phyloP scores from a whole-genome alignment of 2,113 vertebrate genomes.

The Mormyrus iriodes region DNA sequence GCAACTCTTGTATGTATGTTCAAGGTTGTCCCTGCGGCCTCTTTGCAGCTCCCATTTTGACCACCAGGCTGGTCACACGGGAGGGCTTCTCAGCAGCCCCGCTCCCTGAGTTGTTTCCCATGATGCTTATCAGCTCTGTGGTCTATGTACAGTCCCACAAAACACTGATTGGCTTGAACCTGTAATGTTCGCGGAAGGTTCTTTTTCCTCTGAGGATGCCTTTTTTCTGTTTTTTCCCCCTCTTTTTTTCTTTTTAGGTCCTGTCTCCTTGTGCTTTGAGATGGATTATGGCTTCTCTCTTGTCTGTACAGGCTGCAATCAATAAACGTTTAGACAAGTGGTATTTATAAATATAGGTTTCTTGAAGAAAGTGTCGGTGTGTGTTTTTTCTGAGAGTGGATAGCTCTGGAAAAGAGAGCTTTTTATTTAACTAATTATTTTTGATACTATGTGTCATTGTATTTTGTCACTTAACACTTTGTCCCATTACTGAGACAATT shows the following conservation, averaged over 20 bases:
- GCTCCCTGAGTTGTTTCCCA: not conserved
- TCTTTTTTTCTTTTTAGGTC: not conserved
- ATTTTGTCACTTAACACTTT: not conserved
- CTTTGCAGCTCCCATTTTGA: not conserved
- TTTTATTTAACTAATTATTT: not conserved
- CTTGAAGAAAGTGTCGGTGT: not conserved
- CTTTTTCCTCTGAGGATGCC: not conserved
- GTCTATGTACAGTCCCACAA: not conserved
- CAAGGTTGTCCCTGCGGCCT: not conserved
- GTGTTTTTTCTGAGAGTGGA: not conserved
- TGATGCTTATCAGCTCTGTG: not conserved
- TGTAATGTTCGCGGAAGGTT: not conserved
- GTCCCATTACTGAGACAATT: not conserved
- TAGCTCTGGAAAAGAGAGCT: not conserved
- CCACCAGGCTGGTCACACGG: not conserved
- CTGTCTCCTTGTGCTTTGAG: not conserved
- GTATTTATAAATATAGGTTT: not conserved
- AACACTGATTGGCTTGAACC: not conserved
- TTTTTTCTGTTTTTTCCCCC: not conserved
- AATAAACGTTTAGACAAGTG: constrained; percentile 4
- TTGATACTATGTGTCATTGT: not conserved
- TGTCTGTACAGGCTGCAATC: not conserved
- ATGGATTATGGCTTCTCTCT: not conserved
- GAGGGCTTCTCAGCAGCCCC: not conserved
- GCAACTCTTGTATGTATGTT: not conserved